Percentiles rank a stretch among this genome's conserved stretches.
Evolutionary conservation across 2,113 vertebrate species (phyloP).

Genomic region (Platysternon megacephalum): DNA sequence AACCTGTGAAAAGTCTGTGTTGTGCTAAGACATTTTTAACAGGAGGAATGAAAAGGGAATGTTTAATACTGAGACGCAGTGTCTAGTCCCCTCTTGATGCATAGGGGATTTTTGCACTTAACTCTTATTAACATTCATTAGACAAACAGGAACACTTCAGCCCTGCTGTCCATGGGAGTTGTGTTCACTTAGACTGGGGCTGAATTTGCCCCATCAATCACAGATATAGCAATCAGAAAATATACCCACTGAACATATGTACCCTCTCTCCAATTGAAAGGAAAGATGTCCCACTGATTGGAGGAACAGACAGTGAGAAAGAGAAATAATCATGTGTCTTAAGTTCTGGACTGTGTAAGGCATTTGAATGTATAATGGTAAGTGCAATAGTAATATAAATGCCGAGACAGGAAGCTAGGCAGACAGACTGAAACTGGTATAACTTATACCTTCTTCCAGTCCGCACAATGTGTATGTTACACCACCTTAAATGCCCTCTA

Average conservation of each 20-base stretch:
- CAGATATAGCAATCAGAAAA: neutral
- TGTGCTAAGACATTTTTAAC: neutral
- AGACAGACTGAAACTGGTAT: rapidly evolving
- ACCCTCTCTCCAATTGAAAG: neutral
- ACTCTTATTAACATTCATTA: neutral
- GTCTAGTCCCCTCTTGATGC: neutral
- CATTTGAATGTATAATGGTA: neutral
- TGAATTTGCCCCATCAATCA: neutral
- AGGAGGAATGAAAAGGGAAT: neutral
- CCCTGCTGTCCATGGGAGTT: neutral
- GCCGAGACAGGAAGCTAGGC: neutral
- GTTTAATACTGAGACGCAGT: neutral
- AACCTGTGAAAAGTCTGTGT: neutral
- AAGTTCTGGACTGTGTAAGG: neutral
- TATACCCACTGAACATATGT: neutral
- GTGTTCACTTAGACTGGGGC: rapidly evolving
- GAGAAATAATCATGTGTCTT: neutral
- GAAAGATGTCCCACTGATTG: neutral
- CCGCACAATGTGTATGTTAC: neutral
- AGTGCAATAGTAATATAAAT: neutral
- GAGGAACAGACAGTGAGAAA: neutral
- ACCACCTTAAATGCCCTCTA: neutral
- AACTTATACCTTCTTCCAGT: neutral
- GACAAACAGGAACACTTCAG: neutral
- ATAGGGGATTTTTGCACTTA: neutral